Base-by-base conservation (phyloP, 2,888 invertebrate species). In the Sarcophaga caerulescens region DNA sequence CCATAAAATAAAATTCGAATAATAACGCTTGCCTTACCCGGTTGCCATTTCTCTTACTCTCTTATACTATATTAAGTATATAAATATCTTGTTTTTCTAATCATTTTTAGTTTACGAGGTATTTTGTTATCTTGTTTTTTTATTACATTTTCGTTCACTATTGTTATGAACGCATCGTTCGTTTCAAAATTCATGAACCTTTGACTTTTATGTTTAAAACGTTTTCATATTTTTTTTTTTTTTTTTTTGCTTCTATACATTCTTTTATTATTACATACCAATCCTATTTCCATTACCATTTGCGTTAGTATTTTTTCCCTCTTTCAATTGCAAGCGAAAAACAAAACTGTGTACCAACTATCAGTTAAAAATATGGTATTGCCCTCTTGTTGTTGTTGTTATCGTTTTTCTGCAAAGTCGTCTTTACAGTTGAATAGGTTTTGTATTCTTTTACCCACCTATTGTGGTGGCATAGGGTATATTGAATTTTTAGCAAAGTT, bases 341-440 rank as follows among this genome's bases (percentile, higher is more conserved):
- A 57, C 4, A 6, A 73, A 44, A 68, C 19, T 81, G 19, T 75
- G 17, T 12, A 35, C 35, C 17, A 76, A 35, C n/a, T 66, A 21
- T 21, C 14, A 69, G 57, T 59, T 17, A 11, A 47, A 69, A 23
- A 60, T 70, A 35, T 35, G 8, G 35, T 10, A 62, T 71, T 82
- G 19, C 66, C 76, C 69, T 66, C 69, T 69, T 57, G 23, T 59
- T 52, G 10, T 4, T 14, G 3, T 74, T 65, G 74, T 69, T 57
- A n/a, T 57, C 1, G 14, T 12, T 12, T 47, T 74, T 70, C 69
- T 45, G 23, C 62, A 62, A 21, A 74, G 65, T 79, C 59, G 11
- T 69, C 57, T 84, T 84, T 62, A 74, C 74, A 74, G 74, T 65
- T 84, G 75, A 84, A 79, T 75, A 65, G 65, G 8, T 79, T 69